A percentile compares a stretch with the other conserved stretches of the same genome.
These are phyloP conservation scores for Bufo gargarizans DNA, from an alignment of 2,113 vertebrate species.

Conservation along the genomic window DNA sequence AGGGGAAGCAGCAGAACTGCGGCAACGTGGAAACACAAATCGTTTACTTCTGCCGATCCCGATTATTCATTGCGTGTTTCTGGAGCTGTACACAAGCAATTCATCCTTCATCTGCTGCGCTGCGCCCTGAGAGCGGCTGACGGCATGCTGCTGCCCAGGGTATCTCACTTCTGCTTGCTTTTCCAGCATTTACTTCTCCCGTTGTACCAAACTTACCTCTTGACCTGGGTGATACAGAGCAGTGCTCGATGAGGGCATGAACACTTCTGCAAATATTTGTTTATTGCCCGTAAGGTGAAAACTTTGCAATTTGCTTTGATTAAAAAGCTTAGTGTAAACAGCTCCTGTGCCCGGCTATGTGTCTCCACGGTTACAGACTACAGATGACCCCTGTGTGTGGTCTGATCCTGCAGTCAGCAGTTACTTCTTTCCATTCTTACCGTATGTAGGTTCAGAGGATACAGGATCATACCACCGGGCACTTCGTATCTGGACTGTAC, in stretches of 20 bases:
- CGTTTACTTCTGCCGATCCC: conserved; percentile 30
- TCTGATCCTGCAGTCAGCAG: background rate
- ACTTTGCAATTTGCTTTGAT: too few species aligned
- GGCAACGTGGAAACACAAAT: conserved; percentile 33
- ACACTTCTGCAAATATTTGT: background rate
- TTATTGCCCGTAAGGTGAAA: background rate
- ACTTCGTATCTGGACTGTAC: too few species aligned
- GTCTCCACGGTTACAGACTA: background rate
- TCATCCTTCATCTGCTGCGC: conserved; percentile 27
- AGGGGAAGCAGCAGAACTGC: conserved; percentile 6
- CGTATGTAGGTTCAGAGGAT: too few species aligned
- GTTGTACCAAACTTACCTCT: background rate
- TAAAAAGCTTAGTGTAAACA: background rate
- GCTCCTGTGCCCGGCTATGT: background rate
- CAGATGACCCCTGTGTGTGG: background rate
- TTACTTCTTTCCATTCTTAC: too few species aligned
- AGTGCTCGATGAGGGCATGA: background rate
- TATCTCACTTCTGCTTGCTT: background rate
- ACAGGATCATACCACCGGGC: too few species aligned
- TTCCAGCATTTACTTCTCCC: background rate
- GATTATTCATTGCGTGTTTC: conserved; percentile 38
- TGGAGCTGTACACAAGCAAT: background rate
- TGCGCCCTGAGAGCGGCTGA: background rate
- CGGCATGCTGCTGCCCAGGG: background rate
- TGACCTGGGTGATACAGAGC: background rate